Percentiles rank a stretch among this genome's conserved stretches.
phyloP scores from a whole-genome alignment of 2,888 invertebrate species.

The Himalopsyche kuldschensis region DNA sequence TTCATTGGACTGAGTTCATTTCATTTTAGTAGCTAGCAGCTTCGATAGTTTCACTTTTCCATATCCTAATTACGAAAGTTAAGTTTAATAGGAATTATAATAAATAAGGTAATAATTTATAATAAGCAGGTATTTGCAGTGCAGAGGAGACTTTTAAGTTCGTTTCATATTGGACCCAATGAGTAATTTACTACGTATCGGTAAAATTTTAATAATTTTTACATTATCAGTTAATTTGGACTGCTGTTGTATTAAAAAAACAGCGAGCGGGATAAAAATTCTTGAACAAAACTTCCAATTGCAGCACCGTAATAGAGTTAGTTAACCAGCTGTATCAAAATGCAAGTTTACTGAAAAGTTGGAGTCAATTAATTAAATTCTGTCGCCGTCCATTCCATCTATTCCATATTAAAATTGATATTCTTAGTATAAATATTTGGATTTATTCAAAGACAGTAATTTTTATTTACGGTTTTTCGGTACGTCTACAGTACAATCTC shows the following conservation, averaged over 20 bases:
- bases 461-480: not conserved
- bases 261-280: not conserved
- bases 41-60: not conserved
- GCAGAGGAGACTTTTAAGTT: conserved; percentile 12
- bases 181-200: conserved; percentile 4
- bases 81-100: not conserved
- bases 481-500: not conserved
- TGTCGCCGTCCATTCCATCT: too few species aligned
- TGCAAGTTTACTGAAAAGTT: too few species aligned
- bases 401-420: too few species aligned
- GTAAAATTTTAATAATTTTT: not conserved
- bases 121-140: conserved; percentile 1
- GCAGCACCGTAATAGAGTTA: too few species aligned
- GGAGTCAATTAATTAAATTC: too few species aligned
- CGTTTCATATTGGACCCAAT: conserved; percentile 26
- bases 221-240: not conserved
- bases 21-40: not conserved
- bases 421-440: too few species aligned
- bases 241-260: not conserved
- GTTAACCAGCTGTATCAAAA: too few species aligned
- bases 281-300: not conserved
- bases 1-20: not conserved
- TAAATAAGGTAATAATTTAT: not conserved
- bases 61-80: not conserved
- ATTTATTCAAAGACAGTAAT: not conserved